Evolutionary conservation across 2,113 vertebrate genomes (phyloP).

Genomic region (Gymnogyps californianus): DNA sequence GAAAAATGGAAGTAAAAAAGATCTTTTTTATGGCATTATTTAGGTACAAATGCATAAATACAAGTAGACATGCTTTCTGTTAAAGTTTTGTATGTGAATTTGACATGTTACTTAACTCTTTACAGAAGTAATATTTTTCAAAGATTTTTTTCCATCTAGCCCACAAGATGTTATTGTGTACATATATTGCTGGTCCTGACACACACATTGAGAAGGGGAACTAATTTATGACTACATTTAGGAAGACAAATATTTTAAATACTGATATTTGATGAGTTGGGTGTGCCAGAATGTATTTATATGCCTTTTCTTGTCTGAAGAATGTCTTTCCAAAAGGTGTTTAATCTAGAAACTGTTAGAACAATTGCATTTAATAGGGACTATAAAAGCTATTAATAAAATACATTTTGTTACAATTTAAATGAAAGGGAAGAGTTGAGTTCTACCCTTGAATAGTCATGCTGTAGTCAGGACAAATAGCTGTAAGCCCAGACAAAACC

Average conservation of each 20-base stretch:
- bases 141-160: neutral
- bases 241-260: neutral
- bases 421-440: neutral
- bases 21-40: neutral
- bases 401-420: neutral
- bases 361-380: neutral
- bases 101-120: neutral
- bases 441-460: neutral
- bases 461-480: neutral
- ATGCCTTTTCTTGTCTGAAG: neutral
- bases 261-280: neutral
- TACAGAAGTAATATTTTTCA: neutral
- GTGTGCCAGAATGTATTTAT: neutral
- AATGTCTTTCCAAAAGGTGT: neutral
- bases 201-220: neutral
- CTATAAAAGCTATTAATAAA: neutral
- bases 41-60: neutral
- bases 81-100: neutral
- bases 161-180: neutral
- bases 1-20: neutral
- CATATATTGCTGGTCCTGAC: neutral
- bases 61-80: neutral
- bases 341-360: neutral
- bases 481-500: neutral
- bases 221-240: neutral